These are phyloP conservation scores for Sceliomorpha sp. DNA, from an alignment of 2,888 invertebrate genomes.

Conservation along the genomic window DNA sequence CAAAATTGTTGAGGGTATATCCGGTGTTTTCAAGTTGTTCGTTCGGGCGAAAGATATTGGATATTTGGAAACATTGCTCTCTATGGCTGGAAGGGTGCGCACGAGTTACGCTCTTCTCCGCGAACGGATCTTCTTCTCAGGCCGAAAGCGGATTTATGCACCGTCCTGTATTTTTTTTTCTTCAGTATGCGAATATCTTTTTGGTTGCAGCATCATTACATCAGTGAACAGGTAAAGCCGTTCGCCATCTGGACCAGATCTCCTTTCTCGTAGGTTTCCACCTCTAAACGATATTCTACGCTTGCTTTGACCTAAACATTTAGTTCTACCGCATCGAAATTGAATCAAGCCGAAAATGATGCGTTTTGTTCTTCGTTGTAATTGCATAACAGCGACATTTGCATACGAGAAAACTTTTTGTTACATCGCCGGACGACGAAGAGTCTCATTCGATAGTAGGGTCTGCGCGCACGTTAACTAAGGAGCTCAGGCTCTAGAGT, in stretches of 20 bases:
- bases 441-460: neutral
- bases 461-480: neutral
- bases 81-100: slow-evolving; percentile 24
- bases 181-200: slow-evolving; percentile 41
- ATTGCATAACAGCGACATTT: neutral
- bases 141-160: slow-evolving; percentile 12
- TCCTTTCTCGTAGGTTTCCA: neutral
- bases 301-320: slow-evolving; percentile 14
- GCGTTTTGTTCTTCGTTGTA: neutral
- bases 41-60: slow-evolving; percentile 70
- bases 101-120: slow-evolving; percentile 17
- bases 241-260: slow-evolving; percentile 50
- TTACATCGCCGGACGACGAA: neutral
- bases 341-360: neutral
- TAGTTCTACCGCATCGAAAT: neutral
- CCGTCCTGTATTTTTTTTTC: slow-evolving; percentile 2
- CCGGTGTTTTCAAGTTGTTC: slow-evolving; percentile 65
- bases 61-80: slow-evolving; percentile 64
- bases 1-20: slow-evolving; percentile 59
- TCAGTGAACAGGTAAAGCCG: slow-evolving; percentile 30
- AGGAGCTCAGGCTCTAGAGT: neutral
- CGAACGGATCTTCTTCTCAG: slow-evolving; percentile 28
- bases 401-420: neutral
- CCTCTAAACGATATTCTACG: slow-evolving; percentile 24
- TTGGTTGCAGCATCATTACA: slow-evolving; percentile 25